A percentile compares a stretch with the other conserved stretches of the same genome.
These are phyloP conservation scores for human (Homo sapiens) DNA, from an alignment of 2,113 vertebrate genomes.

Conservation along the genomic window GRCh38 chr1:157129001-157129500, in stretches of 20 bases:
- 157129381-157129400: too few relatives aligned
- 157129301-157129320: constrained; percentile 6
- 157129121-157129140: not conserved
- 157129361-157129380: too few relatives aligned
- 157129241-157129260: too few relatives aligned
- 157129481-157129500: constrained; percentile 30
- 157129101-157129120: not conserved
- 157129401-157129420: too few relatives aligned
- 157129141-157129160: not conserved
- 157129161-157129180: not conserved
- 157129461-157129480: not conserved
- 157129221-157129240: too few relatives aligned
- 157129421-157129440: too few relatives aligned
- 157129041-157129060: not conserved
- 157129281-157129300: not conserved
- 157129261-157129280: not conserved
- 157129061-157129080: not conserved
- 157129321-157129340: too few relatives aligned
- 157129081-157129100: not conserved
- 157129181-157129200: constrained; percentile 34
- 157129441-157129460: too few relatives aligned
- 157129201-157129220: too few relatives aligned
- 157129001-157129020: constrained; percentile 44
- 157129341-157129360: too few relatives aligned
- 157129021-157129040: constrained; percentile 26